phyloP scores from a whole-genome alignment of 1,140 invertebrate species.

The Trichogramma pretiosum region DNA sequence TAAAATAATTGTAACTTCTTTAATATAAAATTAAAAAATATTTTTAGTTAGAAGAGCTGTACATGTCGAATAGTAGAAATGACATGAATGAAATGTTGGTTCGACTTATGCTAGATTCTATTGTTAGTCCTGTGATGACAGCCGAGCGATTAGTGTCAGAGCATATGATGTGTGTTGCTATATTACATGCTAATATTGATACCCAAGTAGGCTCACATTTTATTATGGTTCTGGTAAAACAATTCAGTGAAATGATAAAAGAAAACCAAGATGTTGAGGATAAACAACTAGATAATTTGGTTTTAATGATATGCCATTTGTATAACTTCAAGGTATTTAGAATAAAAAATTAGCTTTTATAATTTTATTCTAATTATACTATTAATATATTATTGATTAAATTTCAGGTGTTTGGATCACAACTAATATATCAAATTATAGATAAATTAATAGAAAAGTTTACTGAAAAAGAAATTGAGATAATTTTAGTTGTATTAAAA shows the following conservation, averaged over 20 bases:
- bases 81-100: slow-evolving; percentile 74
- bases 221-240: slow-evolving; percentile 58
- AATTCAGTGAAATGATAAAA: slow-evolving; percentile 55
- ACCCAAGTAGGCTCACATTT: slow-evolving; percentile 81
- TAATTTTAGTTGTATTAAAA: slow-evolving; percentile 71
- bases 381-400: slow-evolving; percentile 1
- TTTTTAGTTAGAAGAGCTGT: slow-evolving; percentile 40
- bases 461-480: slow-evolving; percentile 76
- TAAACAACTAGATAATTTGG: slow-evolving; percentile 80
- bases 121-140: slow-evolving; percentile 53
- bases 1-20: slow-evolving; percentile 1
- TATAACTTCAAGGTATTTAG: slow-evolving; percentile 80
- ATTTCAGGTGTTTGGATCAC: slow-evolving; percentile 59
- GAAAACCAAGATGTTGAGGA: slow-evolving; percentile 52
- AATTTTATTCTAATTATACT: neutral
- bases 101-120: slow-evolving; percentile 58
- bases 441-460: slow-evolving; percentile 53
- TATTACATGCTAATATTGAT: slow-evolving; percentile 84
- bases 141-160: slow-evolving; percentile 77
- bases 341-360: neutral
- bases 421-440: slow-evolving; percentile 71
- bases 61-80: slow-evolving; percentile 63
- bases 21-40: neutral
- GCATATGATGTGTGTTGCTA: slow-evolving; percentile 70
- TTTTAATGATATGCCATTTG: slow-evolving; percentile 70